Evolutionary conservation across 2,797 vertebrate species (phyloP).

Genomic region (Hirundo rustica): DNA sequence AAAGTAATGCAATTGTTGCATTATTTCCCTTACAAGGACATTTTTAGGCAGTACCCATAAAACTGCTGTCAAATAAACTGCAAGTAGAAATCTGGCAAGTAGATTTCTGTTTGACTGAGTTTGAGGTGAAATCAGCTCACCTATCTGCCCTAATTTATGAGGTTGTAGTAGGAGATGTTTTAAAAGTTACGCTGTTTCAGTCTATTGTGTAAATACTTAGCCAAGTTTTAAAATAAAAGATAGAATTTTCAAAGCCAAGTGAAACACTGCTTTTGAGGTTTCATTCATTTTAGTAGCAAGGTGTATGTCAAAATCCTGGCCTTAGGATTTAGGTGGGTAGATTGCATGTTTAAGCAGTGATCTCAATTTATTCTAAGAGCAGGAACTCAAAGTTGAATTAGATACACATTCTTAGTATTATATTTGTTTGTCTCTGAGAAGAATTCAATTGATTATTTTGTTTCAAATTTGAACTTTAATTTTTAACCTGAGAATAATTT

Average conservation of each 20-base stretch:
- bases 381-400: neutral
- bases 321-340: neutral
- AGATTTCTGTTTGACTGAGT: neutral
- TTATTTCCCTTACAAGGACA: neutral
- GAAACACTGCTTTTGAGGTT: neutral
- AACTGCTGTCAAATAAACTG: neutral
- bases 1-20: neutral
- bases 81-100: neutral
- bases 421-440: neutral
- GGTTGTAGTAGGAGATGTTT: neutral
- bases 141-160: neutral
- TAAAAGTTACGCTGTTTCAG: neutral
- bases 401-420: neutral
- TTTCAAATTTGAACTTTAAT: neutral
- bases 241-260: neutral
- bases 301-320: neutral
- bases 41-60: neutral
- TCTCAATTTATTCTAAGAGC: neutral
- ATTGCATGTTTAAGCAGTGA: neutral
- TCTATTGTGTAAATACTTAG: neutral
- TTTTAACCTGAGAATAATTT: neutral
- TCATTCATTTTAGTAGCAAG: neutral
- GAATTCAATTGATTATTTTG: neutral
- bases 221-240: neutral
- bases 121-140: neutral